These are phyloP conservation scores for Amblyraja radiata DNA, from an alignment of 2,797 vertebrate species.

Conservation along the genomic window DNA sequence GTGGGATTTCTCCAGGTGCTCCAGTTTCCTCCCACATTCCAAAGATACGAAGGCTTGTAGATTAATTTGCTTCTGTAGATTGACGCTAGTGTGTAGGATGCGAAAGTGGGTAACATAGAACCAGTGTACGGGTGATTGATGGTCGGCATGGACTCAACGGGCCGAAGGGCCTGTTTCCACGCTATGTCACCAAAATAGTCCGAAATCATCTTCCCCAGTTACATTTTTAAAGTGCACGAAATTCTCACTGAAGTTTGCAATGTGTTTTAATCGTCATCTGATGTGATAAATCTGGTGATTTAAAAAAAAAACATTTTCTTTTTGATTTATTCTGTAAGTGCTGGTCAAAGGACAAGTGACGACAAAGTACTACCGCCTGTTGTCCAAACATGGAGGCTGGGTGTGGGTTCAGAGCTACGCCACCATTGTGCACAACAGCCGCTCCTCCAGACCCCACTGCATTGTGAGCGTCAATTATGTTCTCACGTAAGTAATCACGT, in stretches of 20 bases:
- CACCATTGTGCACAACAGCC: slow-evolving; percentile 71
- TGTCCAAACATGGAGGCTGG: slow-evolving; percentile 69
- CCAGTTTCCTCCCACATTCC: too few relatives aligned
- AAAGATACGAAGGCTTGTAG: too few relatives aligned
- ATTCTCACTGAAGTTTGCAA: not conserved
- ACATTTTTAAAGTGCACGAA: not conserved
- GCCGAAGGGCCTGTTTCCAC: too few relatives aligned
- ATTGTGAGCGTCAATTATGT: slow-evolving; percentile 78
- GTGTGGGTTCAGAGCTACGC: slow-evolving; percentile 72
- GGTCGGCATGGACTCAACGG: too few relatives aligned
- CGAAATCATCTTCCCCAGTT: not conserved
- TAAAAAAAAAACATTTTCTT: not conserved
- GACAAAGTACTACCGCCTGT: slow-evolving; percentile 68
- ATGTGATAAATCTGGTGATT: not conserved
- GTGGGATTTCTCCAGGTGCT: too few relatives aligned
- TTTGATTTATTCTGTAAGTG: slow-evolving; percentile 59
- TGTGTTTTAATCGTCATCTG: not conserved
- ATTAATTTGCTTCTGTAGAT: too few relatives aligned
- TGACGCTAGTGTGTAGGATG: too few relatives aligned
- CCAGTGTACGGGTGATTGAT: too few relatives aligned
- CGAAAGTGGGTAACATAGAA: too few relatives aligned
- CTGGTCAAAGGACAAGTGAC: slow-evolving; percentile 84
- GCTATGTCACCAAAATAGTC: not conserved
- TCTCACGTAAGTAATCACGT: slow-evolving; percentile 65
- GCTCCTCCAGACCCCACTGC: slow-evolving; percentile 71